These are phyloP conservation scores for Clistopyga incitator DNA, from an alignment of 2,888 invertebrate species.

Conservation along the genomic window DNA sequence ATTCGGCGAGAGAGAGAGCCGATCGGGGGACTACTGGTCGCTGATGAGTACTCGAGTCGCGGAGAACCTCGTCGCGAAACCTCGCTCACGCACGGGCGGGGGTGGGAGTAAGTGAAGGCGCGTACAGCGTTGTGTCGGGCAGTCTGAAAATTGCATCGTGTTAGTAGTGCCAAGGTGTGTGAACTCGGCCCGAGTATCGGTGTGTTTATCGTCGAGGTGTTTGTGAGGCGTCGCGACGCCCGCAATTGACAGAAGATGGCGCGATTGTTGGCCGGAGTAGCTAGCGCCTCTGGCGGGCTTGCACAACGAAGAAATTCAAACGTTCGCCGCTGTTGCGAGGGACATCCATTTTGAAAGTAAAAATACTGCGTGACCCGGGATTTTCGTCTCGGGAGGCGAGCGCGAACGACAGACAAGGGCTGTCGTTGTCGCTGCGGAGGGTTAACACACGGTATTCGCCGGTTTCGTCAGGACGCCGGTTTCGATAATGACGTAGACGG, in stretches of 20 bases:
- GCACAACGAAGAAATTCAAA: slow-evolving; percentile 70
- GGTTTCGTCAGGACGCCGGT: slow-evolving; percentile 62
- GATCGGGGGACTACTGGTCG: slow-evolving; percentile 1
- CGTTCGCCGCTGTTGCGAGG: slow-evolving; percentile 68
- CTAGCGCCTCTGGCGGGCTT: slow-evolving; percentile 68
- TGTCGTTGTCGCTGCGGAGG: slow-evolving; percentile 7
- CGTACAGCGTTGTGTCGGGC: slow-evolving; percentile 49
- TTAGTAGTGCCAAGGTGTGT: neutral
- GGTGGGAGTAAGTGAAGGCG: slow-evolving; percentile 64
- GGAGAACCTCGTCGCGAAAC: slow-evolving; percentile 38
- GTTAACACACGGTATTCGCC: slow-evolving; percentile 26
- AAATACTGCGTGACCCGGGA: slow-evolving; percentile 80
- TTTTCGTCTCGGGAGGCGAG: slow-evolving; percentile 63
- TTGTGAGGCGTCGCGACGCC: slow-evolving; percentile 17
- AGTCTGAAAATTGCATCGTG: neutral
- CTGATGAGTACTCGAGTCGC: slow-evolving; percentile 23
- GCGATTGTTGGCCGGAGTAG: slow-evolving; percentile 25
- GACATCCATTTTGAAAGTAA: slow-evolving; percentile 81
- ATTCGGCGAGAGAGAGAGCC: slow-evolving; percentile 41
- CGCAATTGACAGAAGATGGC: slow-evolving; percentile 60
- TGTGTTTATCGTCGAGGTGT: neutral
- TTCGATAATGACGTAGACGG: slow-evolving; percentile 41
- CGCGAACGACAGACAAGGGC: slow-evolving; percentile 12
- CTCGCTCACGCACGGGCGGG: slow-evolving; percentile 64
- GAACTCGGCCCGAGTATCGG: neutral